Percentiles rank a stretch among this genome's conserved stretches.
phyloP scores from a whole-genome alignment of 2,888 invertebrate genomes.

The Lapara coniferarum region DNA sequence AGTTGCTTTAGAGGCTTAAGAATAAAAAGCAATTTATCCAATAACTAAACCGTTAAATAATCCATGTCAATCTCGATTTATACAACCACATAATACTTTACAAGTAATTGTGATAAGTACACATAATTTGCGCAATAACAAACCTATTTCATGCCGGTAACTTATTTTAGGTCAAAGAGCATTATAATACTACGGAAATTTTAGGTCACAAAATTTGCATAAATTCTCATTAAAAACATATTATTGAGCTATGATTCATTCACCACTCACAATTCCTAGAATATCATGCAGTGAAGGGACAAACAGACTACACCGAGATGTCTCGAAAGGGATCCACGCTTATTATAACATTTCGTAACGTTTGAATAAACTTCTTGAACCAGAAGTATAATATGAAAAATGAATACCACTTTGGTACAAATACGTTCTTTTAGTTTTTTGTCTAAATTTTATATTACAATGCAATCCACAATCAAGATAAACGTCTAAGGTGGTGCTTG shows the following conservation, averaged over 20 bases:
- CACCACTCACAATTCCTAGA: slow-evolving; percentile 37
- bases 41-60: no score
- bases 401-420: not conserved
- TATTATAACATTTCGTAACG: no score
- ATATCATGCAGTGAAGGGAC: slow-evolving; percentile 51
- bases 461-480: slow-evolving; percentile 24
- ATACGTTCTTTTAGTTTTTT: not conserved
- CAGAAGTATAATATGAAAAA: not conserved
- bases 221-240: slow-evolving; percentile 28
- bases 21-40: no score
- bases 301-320: slow-evolving; percentile 22
- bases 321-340: not conserved
- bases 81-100: no score
- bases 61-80: no score
- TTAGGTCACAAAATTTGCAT: slow-evolving; percentile 26
- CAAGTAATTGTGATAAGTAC: no score
- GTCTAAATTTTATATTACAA: slow-evolving; percentile 21
- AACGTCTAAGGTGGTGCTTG: slow-evolving; percentile 20
- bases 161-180: slow-evolving; percentile 15
- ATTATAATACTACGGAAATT: no score
- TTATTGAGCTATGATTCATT: slow-evolving; percentile 27
- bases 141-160: not conserved
- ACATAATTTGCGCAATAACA: slow-evolving; percentile 1
- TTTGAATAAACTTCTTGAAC: no score
- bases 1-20: no score